Conservation (phyloP, 2,113 vertebrate species). For the Heloderma charlesbogerti region DNA sequence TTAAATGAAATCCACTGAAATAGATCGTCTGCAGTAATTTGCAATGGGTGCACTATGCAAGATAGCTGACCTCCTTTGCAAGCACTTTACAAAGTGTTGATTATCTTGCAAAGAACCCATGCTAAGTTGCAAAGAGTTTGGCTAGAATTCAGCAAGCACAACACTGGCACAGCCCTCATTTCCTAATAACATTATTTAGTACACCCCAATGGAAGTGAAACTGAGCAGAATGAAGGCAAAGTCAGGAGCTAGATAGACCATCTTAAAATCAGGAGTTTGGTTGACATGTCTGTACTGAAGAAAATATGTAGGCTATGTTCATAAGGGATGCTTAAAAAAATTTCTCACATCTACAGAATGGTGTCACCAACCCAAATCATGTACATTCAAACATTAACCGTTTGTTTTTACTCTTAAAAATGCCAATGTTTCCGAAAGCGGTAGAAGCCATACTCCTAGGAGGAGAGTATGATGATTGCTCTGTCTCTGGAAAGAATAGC, state of each 20-base stretch:
- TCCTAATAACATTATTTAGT: not conserved
- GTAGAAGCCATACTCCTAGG: not conserved
- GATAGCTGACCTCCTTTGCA: not conserved
- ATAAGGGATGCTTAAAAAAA: not conserved
- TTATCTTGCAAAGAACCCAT: not conserved
- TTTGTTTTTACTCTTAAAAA: not conserved
- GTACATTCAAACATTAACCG: not conserved
- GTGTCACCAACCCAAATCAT: not conserved
- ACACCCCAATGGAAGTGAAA: not conserved
- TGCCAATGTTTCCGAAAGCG: not conserved
- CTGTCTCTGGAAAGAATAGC: not conserved
- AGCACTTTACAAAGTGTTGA: not conserved
- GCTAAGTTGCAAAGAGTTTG: not conserved
- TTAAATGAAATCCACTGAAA: not conserved
- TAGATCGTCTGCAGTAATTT: not conserved
- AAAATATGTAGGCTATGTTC: not conserved
- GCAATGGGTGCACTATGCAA: not conserved
- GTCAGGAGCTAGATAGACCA: not conserved
- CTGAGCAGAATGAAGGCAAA: not conserved
- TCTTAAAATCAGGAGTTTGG: not conserved
- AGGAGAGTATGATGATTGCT: not conserved
- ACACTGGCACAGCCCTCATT: not conserved
- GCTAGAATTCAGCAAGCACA: not conserved
- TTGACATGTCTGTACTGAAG: not conserved
- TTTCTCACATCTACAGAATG: not conserved